These are phyloP conservation scores for Chiloscyllium punctatum DNA, from an alignment of 2,797 vertebrate genomes.

Conservation along the genomic window DNA sequence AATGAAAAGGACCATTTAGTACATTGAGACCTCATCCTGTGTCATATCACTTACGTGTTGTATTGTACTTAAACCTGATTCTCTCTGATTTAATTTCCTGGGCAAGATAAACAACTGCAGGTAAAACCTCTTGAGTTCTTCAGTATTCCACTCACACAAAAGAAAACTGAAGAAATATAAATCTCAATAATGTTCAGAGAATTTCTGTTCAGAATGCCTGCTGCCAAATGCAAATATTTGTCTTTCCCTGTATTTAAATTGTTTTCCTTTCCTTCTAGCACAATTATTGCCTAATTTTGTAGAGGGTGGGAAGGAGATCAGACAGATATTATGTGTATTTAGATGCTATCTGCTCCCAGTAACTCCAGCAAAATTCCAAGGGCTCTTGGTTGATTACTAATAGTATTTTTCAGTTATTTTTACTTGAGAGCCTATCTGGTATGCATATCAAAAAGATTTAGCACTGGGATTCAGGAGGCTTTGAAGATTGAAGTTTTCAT, in stretches of 20 bases:
- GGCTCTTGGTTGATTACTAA: neutral
- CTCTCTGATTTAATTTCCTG: conserved; percentile 11
- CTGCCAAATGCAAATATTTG: neutral
- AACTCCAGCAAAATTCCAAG: neutral
- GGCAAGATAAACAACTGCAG: neutral
- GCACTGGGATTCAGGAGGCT: neutral
- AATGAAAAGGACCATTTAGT: conserved; percentile 23
- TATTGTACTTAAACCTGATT: neutral
- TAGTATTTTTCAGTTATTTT: neutral
- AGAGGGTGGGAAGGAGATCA: neutral
- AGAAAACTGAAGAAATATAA: neutral
- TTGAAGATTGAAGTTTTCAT: neutral
- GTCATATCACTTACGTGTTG: conserved; percentile 21
- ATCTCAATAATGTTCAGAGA: neutral
- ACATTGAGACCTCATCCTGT: neutral
- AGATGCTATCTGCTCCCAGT: neutral
- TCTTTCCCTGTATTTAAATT: neutral
- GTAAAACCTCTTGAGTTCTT: neutral
- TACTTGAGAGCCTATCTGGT: neutral
- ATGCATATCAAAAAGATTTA: neutral
- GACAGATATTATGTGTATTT: neutral
- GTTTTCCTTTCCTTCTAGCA: neutral
- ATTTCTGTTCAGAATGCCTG: neutral
- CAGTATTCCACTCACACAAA: neutral
- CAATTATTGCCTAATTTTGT: neutral